Evolutionary conservation across 2,888 invertebrate species (phyloP), one percentile per base, ranked within the genome.

Genomic region (Mimachlamys varia): DNA sequence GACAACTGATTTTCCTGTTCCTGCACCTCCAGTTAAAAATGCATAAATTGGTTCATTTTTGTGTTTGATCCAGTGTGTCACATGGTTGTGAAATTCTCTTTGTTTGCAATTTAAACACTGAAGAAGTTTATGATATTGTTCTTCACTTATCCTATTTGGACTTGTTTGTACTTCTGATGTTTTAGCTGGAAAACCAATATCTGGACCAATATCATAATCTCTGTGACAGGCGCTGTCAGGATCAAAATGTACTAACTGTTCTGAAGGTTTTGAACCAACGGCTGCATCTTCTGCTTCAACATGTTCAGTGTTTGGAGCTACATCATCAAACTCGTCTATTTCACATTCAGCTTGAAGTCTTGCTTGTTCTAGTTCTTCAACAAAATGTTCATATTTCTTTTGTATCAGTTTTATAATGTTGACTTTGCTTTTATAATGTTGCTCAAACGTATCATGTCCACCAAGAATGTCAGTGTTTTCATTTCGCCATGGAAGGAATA

Each of bases 1-100:
- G 13, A 93, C 91, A 88, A 93, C 93, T 76, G 91, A 91, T 92
- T 92, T 93, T 49, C 92, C 92, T 88, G 91, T 91, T n/a, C 92
- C 92, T 90, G 92, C 93, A 50, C 93, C 93, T 38, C 93, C 93
- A 87, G 92, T 89, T 58, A 93, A 90, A 89, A 92, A 93, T 38
- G 91, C 88, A 92, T 92, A 93, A 37, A 92, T 50, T n/a, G 93
- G 92, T 44, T 76, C 91, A 89, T 92, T 89, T 91, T 92, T 92
- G n/a, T 88, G 89, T 88, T 90, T 89, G 7, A 93, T 88, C 91
- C 91, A 92, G n/a, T 90, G 88, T 4, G 90, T 49, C 22, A 93
- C 92, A 91, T 93, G 92, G 88, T 92, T 53, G 53, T 90, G 90
- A 89, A 93, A 92, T 38, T 91, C 90, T 90, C 38, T 93, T 89